Conservation (phyloP, 2,797 vertebrate genomes). For the Philypnodon macrostomus region DNA sequence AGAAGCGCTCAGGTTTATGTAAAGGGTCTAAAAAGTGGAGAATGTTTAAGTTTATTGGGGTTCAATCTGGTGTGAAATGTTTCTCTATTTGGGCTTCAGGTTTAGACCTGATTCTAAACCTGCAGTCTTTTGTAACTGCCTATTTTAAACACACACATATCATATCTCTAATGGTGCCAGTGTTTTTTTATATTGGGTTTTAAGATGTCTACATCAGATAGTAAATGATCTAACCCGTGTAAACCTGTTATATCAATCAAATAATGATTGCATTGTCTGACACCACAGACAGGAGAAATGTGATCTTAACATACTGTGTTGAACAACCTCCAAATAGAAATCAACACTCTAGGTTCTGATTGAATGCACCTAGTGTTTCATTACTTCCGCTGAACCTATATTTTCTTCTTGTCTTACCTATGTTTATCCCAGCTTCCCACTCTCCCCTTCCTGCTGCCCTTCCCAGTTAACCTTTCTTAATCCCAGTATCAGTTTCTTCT, state of each 20-base stretch:
- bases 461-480: conserved; percentile 2
- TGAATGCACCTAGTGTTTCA: conserved; percentile 4
- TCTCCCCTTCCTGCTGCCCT: conserved; percentile 14
- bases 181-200: conserved; percentile 6
- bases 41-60: conserved; percentile 13
- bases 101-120: neutral
- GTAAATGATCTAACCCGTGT: neutral
- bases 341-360: neutral
- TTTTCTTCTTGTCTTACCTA: conserved; percentile 5
- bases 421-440: conserved; percentile 1
- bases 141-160: too few species aligned
- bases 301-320: neutral
- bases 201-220: neutral
- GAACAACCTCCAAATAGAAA: conserved; percentile 1
- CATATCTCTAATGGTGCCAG: conserved; percentile 3
- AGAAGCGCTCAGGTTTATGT: conserved; percentile 13
- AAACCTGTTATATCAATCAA: conserved; percentile 1
- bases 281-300: conserved; percentile 1
- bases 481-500: conserved; percentile 29
- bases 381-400: conserved; percentile 1
- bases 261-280: neutral
- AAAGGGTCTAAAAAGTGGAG: neutral
- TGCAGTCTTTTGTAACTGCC: neutral
- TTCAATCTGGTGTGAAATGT: conserved; percentile 9
- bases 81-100: neutral